These are phyloP conservation scores for Zenarchopterus dispar DNA, from an alignment of 2,797 vertebrate genomes.

Conservation along the genomic window DNA sequence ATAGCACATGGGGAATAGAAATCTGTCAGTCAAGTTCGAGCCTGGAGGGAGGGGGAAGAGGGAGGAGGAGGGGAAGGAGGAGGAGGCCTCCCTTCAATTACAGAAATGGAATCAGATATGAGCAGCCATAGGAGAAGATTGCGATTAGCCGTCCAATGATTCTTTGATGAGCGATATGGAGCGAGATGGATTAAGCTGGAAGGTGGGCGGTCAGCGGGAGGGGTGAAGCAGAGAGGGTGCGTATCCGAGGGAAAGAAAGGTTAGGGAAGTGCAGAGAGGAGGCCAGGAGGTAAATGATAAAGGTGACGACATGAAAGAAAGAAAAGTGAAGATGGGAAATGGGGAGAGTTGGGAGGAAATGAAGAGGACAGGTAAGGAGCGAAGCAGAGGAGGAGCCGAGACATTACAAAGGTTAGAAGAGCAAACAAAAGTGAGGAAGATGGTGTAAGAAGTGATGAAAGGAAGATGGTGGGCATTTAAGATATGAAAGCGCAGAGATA, in stretches of 20 bases:
- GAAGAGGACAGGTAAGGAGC: neutral
- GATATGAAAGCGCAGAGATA: slow-evolving; percentile 23
- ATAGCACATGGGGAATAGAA: slow-evolving; percentile 66
- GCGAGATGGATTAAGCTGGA: slow-evolving; percentile 38
- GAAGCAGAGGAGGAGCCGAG: slow-evolving; percentile 1
- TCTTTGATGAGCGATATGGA: slow-evolving; percentile 50
- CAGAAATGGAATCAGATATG: slow-evolving; percentile 71
- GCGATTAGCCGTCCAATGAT: slow-evolving; percentile 53
- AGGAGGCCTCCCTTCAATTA: slow-evolving; percentile 54
- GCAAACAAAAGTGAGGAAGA: slow-evolving; percentile 19
- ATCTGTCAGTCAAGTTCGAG: slow-evolving; percentile 61
- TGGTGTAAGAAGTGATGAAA: neutral
- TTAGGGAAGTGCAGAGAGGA: slow-evolving; percentile 26
- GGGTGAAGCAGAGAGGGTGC: neutral
- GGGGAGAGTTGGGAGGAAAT: slow-evolving; percentile 21
- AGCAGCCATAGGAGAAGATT: slow-evolving; percentile 40
- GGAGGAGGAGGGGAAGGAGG: neutral
- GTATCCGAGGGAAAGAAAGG: slow-evolving; percentile 7
- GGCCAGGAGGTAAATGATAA: slow-evolving; percentile 33
- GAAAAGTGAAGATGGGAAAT: slow-evolving; percentile 10
- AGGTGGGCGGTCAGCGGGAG: neutral
- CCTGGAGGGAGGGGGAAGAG: neutral
- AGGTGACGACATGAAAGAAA: slow-evolving; percentile 19
- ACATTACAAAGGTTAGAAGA: slow-evolving; percentile 33
- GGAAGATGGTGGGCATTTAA: slow-evolving; percentile 22